A percentile compares a stretch with the other conserved stretches of the same genome.
phyloP scores from a whole-genome alignment of 2,888 invertebrate genomes.

The Pomacea canaliculata region DNA sequence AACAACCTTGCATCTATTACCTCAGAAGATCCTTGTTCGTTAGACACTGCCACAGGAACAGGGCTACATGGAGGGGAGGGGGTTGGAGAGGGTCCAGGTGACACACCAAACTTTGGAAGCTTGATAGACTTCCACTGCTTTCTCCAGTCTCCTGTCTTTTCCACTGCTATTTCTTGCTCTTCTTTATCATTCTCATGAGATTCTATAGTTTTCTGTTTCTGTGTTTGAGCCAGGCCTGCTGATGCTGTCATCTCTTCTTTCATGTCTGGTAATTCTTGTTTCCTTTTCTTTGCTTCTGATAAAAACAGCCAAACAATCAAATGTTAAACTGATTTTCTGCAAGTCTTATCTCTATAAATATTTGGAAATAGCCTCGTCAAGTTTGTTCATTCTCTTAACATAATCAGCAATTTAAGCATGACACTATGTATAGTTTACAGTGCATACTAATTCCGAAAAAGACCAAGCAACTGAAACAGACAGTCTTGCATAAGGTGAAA shows the following conservation, averaged over 20 bases:
- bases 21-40: no score
- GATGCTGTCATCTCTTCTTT: no score
- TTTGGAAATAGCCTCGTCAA: no score
- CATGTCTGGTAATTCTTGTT: not conserved
- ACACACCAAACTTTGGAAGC: slow-evolving; percentile 59
- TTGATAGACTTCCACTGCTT: slow-evolving; percentile 32
- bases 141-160: not conserved
- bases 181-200: slow-evolving; percentile 36
- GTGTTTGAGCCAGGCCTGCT: not conserved
- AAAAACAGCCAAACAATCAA: not conserved
- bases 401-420: no score
- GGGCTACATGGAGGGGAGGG: slow-evolving; percentile 50
- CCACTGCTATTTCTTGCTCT: slow-evolving; percentile 22
- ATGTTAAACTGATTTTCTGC: not conserved
- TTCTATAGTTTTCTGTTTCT: not conserved
- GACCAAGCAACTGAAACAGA: no score
- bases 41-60: not conserved
- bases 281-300: slow-evolving; percentile 15
- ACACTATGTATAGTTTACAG: no score
- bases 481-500: no score
- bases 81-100: slow-evolving; percentile 60
- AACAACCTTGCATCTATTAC: no score
- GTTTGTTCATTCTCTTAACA: no score
- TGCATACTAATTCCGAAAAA: no score
- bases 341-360: no score